Percentiles rank a stretch among this genome's conserved stretches.
These are phyloP conservation scores for Helogale parvula DNA, from an alignment of 2,113 vertebrate genomes.

Conservation along the genomic window DNA sequence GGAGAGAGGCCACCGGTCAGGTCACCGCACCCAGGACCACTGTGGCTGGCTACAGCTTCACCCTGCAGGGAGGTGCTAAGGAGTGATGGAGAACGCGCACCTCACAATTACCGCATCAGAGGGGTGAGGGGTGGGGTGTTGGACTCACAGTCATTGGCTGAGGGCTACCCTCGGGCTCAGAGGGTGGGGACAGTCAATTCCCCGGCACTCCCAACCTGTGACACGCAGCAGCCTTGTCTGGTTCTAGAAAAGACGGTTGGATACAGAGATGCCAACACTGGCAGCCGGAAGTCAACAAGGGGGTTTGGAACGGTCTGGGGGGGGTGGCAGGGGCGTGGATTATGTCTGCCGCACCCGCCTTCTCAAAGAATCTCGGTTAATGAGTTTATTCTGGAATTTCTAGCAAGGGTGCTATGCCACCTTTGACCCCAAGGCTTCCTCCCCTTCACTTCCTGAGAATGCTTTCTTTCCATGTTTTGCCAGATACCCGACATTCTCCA, in stretches of 20 bases:
- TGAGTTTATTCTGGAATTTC: not conserved
- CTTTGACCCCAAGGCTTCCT: not conserved
- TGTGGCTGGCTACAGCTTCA: not conserved
- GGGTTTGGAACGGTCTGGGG: not conserved
- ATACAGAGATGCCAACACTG: not conserved
- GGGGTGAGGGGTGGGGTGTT: not conserved
- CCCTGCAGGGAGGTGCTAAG: not conserved
- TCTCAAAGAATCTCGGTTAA: not conserved
- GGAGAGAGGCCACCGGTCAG: not conserved
- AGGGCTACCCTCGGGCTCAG: not conserved
- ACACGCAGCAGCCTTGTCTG: not conserved
- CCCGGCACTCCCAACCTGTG: not conserved
- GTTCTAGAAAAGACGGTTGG: not conserved
- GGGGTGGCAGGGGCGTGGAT: accelerated
- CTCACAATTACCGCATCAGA: not conserved
- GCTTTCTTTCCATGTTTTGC: not conserved
- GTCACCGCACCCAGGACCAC: accelerated
- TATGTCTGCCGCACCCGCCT: not conserved
- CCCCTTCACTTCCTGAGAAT: not conserved
- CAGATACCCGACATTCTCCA: not conserved
- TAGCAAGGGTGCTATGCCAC: not conserved
- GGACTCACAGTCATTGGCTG: not conserved
- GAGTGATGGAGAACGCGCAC: not conserved
- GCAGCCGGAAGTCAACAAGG: not conserved
- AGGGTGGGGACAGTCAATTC: not conserved